Conservation (phyloP, 2,113 vertebrate species). For the Pangasianodon hypophthalmus region DNA sequence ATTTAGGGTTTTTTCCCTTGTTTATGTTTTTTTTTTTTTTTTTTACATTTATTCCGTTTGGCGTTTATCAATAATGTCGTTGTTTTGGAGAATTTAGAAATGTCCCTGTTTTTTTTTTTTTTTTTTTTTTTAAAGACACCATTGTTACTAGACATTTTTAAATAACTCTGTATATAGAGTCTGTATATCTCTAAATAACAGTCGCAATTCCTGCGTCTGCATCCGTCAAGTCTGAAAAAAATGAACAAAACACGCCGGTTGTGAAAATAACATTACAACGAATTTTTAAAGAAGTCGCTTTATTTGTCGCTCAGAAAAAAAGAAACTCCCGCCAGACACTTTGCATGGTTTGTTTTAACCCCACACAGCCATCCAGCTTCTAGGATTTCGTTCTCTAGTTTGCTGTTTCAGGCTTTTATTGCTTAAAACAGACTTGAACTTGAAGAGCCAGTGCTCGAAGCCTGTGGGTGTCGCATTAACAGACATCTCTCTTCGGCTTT, state of each 20-base stretch:
- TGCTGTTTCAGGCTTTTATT: background rate
- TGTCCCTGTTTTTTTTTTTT: background rate
- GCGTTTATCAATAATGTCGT: background rate
- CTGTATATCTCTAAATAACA: background rate
- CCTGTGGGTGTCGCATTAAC: background rate
- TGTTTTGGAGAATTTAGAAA: background rate
- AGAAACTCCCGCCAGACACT: background rate
- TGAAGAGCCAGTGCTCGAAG: background rate
- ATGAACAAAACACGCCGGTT: background rate
- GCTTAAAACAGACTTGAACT: background rate
- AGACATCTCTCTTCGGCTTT: background rate
- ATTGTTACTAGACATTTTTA: background rate
- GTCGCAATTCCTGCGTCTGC: background rate
- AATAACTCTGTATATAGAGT: background rate
- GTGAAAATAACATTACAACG: background rate
- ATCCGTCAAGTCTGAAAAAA: background rate
- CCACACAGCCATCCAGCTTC: background rate
- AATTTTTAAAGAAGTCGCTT: constrained; percentile 3
- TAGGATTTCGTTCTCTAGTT: background rate
- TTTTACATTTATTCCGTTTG: background rate
- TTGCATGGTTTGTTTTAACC: background rate
- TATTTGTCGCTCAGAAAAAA: background rate
- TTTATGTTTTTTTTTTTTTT: background rate
- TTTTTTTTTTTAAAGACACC: background rate
- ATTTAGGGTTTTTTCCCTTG: background rate